A percentile compares a stretch with the other conserved stretches of the same genome.
These are phyloP conservation scores for Erannis defoliaria DNA, from an alignment of 2,888 invertebrate genomes.

Conservation along the genomic window DNA sequence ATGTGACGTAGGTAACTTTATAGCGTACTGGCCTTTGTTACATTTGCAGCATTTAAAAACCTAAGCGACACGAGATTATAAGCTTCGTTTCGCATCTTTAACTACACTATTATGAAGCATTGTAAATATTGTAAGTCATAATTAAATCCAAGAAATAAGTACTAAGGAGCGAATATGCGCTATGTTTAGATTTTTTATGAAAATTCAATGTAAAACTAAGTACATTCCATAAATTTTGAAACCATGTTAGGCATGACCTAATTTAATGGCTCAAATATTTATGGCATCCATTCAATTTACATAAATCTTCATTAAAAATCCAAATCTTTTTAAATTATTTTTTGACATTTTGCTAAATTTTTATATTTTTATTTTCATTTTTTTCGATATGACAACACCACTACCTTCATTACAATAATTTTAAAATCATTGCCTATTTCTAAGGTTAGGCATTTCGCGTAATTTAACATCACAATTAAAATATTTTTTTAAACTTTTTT, in stretches of 20 bases:
- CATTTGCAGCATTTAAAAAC: constrained; percentile 18
- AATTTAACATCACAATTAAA: constrained; percentile 42
- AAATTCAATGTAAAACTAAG: constrained; percentile 37
- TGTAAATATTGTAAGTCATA: constrained; percentile 33
- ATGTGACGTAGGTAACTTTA: constrained; percentile 10
- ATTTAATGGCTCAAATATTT: constrained; percentile 39
- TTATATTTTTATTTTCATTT: constrained; percentile 74
- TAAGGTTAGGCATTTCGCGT: constrained; percentile 37
- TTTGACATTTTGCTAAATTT: constrained; percentile 74
- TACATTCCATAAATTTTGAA: constrained; percentile 32
- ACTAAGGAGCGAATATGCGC: constrained; percentile 54
- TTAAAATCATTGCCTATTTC: constrained; percentile 46
- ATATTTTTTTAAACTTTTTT: constrained; percentile 52
- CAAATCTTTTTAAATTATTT: constrained; percentile 57
- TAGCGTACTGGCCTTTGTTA: constrained; percentile 32
- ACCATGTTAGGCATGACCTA: constrained; percentile 45
- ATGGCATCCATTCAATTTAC: constrained; percentile 33
- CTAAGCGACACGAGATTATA: constrained; percentile 29
- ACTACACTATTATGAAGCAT: constrained; percentile 32
- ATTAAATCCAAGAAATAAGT: constrained; percentile 59
- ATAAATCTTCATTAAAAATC: constrained; percentile 43
- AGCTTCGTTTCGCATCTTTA: constrained; percentile 24
- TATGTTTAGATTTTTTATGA: constrained; percentile 50
- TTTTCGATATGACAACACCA: constrained; percentile 66
- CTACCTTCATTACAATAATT: constrained; percentile 58